Evolutionary conservation across 2,797 vertebrate species (phyloP).

Genomic region (Esox masquinongy): DNA sequence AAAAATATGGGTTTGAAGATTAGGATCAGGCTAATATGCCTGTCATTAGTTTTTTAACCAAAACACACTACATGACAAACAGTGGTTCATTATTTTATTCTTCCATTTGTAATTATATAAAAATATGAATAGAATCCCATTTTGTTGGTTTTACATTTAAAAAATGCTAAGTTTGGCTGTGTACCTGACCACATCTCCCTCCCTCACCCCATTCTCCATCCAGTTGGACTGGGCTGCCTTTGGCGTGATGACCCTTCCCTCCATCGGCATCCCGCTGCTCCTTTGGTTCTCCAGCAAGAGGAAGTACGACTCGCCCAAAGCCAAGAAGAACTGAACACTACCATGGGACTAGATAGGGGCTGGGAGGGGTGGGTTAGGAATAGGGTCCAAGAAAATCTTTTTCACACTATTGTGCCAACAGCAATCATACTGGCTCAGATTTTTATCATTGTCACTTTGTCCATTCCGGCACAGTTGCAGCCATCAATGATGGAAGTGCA

Average conservation of each 20-base stretch:
- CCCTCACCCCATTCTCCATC: conserved; percentile 7
- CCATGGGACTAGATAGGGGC: background rate
- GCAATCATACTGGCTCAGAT: background rate
- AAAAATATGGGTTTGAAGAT: too few species aligned
- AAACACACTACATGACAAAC: background rate
- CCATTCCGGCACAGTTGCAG: background rate
- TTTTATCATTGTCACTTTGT: background rate
- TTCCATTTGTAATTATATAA: background rate
- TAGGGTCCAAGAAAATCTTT: background rate
- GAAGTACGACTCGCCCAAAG: conserved; percentile 91
- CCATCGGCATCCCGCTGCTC: conserved; percentile 93
- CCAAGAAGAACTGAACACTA: conserved; percentile 87
- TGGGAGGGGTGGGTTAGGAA: conserved; percentile 5
- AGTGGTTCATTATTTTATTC: background rate
- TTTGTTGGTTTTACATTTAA: background rate
- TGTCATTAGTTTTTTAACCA: too few species aligned
- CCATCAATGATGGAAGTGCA: background rate
- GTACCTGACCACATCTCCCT: background rate
- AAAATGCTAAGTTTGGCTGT: background rate
- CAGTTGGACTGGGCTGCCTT: conserved; percentile 97
- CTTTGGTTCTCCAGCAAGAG: conserved; percentile 98
- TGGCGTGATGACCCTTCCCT: conserved; percentile 95
- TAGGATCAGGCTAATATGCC: too few species aligned
- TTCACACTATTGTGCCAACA: conserved; percentile 1
- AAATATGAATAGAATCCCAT: background rate